A percentile compares a stretch with the other conserved stretches of the same genome.
Conservation (phyloP, 2,888 invertebrate species). For the Tetragnatha montana region DNA sequence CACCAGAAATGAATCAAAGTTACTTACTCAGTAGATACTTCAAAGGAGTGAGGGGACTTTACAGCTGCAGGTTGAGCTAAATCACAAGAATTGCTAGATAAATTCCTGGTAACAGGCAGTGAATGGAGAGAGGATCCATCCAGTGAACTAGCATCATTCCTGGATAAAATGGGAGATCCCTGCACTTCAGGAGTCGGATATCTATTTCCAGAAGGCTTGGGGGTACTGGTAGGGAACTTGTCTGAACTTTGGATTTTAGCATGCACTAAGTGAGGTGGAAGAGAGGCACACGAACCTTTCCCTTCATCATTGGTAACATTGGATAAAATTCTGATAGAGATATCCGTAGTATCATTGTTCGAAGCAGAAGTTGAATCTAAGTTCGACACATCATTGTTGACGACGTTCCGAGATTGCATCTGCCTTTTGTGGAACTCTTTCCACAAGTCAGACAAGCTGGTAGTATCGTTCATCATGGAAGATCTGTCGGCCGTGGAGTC, state of each 20-base stretch:
- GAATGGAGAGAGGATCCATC: slow-evolving; percentile 57
- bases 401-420: slow-evolving; percentile 34
- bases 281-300: slow-evolving; percentile 20
- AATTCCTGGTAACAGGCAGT: slow-evolving; percentile 41
- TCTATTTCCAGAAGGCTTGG: slow-evolving; percentile 54
- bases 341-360: slow-evolving; percentile 13
- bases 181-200: slow-evolving; percentile 53
- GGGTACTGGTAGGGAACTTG: slow-evolving; percentile 71
- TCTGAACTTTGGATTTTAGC: slow-evolving; percentile 61
- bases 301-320: neutral
- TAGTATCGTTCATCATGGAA: slow-evolving; percentile 22
- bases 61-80: slow-evolving; percentile 15
- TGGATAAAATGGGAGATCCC: slow-evolving; percentile 64
- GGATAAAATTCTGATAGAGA: slow-evolving; percentile 2
- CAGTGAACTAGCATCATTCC: slow-evolving; percentile 61
- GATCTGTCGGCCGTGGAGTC: slow-evolving; percentile 19
- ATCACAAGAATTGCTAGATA: slow-evolving; percentile 51
- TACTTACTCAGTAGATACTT: slow-evolving; percentile 49
- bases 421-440: slow-evolving; percentile 71
- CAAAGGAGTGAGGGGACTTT: slow-evolving; percentile 30
- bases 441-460: slow-evolving; percentile 72
- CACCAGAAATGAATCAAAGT: neutral
- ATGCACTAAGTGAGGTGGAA: slow-evolving; percentile 51
- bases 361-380: slow-evolving; percentile 7
- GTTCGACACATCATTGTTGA: slow-evolving; percentile 14